Conservation (phyloP, 2,797 vertebrate species). For the Arnoldichthys spilopterus region DNA sequence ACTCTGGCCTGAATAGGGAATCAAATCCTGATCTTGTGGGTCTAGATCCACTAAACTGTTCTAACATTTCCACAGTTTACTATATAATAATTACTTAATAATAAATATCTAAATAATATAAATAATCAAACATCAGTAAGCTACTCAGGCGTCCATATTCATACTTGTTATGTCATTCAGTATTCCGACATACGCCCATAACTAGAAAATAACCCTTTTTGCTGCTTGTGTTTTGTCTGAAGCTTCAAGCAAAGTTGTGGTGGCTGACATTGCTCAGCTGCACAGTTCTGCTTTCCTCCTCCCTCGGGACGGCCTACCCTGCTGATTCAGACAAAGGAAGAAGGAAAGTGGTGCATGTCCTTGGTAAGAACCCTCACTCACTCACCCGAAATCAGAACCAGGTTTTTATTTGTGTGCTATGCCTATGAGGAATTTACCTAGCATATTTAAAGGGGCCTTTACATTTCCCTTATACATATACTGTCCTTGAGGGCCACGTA, state of each 20-base stretch:
- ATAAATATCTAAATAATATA: too few relatives aligned
- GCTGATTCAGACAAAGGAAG: slow-evolving; percentile 76
- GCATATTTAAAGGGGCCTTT: neutral
- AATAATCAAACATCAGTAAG: too few relatives aligned
- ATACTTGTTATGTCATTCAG: too few relatives aligned
- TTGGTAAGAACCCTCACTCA: slow-evolving; percentile 79
- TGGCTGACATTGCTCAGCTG: slow-evolving; percentile 62
- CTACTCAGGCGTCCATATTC: too few relatives aligned
- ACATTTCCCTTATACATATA: too few relatives aligned
- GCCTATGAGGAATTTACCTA: neutral
- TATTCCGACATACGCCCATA: neutral
- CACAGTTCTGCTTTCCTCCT: slow-evolving; percentile 46
- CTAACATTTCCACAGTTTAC: too few relatives aligned
- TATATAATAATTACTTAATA: too few relatives aligned
- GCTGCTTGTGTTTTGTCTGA: slow-evolving; percentile 44
- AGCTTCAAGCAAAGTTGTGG: slow-evolving; percentile 56
- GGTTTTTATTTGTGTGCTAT: neutral
- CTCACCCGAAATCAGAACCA: neutral
- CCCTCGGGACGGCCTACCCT: slow-evolving; percentile 60
- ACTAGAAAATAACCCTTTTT: neutral
- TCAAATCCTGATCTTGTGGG: neutral
- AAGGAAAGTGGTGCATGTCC: slow-evolving; percentile 90
- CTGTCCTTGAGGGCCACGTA: too few relatives aligned
- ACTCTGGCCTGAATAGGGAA: neutral
- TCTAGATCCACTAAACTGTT: too few relatives aligned